phyloP scores from a whole-genome alignment of 2,888 invertebrate species.

The Cephalotes varians region DNA sequence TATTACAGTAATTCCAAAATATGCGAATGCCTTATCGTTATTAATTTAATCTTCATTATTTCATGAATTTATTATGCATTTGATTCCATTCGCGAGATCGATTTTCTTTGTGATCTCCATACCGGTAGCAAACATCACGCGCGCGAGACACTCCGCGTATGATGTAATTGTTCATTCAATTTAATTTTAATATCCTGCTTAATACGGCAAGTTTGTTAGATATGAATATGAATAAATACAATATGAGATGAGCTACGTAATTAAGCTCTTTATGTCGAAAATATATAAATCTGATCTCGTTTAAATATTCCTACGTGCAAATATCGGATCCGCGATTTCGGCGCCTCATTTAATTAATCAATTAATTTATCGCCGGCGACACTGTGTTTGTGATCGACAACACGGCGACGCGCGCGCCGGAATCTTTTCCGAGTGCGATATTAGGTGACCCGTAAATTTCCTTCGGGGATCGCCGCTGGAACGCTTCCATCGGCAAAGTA shows the following conservation, averaged over 20 bases:
- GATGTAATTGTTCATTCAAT: constrained; percentile 37
- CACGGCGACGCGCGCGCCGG: constrained; percentile 16
- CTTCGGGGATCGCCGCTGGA: constrained; percentile 71
- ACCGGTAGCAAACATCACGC: constrained; percentile 7
- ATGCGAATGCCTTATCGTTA: neutral
- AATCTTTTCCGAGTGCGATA: constrained; percentile 68
- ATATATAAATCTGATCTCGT: constrained; percentile 18
- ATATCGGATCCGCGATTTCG: neutral
- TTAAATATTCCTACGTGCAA: constrained; percentile 26
- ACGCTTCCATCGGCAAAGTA: constrained; percentile 71
- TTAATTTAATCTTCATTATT: constrained; percentile 36
- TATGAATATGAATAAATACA: constrained; percentile 26
- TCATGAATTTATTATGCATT: constrained; percentile 28
- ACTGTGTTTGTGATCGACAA: constrained; percentile 54
- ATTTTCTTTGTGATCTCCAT: constrained; percentile 28
- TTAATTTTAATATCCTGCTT: constrained; percentile 36
- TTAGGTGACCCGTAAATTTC: constrained; percentile 73
- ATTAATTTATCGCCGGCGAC: constrained; percentile 53
- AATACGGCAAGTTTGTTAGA: constrained; percentile 29
- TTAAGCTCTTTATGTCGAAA: constrained; percentile 36
- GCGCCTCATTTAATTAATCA: constrained; percentile 44
- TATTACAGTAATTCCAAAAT: constrained; percentile 1
- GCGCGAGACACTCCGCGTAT: neutral
- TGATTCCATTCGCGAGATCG: constrained; percentile 16
- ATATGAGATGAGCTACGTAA: constrained; percentile 22